Evolutionary conservation across 2,797 vertebrate species (phyloP), one percentile per base, ranked within the genome.

Genomic region (Takifugu ocellatus): DNA sequence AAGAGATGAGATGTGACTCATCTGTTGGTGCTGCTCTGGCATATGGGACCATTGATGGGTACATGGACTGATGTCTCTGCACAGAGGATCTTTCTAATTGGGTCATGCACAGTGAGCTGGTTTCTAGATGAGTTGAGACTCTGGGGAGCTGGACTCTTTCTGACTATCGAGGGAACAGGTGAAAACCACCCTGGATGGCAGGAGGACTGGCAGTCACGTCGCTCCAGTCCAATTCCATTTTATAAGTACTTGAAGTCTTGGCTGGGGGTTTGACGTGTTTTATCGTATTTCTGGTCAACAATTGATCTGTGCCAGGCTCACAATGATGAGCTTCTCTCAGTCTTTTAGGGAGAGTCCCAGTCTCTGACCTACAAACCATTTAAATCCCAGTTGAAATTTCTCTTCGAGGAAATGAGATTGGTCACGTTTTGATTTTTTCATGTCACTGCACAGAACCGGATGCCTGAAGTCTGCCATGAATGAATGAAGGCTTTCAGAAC

Each of bases 111-210:
- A 70, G 76, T 87, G 85, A 85, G 74, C 74, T 81, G 82, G 68
- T 85, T 85, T 87, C 69, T 76, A 21, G 21, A 21, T 21, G 78
- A 78, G 68, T 84, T 86, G 70, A 21, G 68, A n/a, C 88, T 52
- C 81, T 12, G 43, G 90, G 87, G 91, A 89, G 78, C 84, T 91
- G 90, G 83, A 66, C 90, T 90, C 81, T 58, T 90, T 91, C 63
- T 84, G 73, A 65, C 71, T 83, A n/a, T 69, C 77, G 16, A 60
- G 85, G 78, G 84, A 87, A 49, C 53, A n/a, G 54, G 46, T 53
- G 68, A 53, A 71, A 55, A 51, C 42, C 77, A 55, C 48, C 17
- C 51, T 68, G n/a, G n/a, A n/a, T n/a, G 66, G 59, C 54, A 59
- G 57, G 27, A 27, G 36, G 70, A 69, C 53, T 63, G 73, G 64